Conservation (phyloP, 1,140 invertebrate genomes). For the Temnothorax longispinosus region DNA sequence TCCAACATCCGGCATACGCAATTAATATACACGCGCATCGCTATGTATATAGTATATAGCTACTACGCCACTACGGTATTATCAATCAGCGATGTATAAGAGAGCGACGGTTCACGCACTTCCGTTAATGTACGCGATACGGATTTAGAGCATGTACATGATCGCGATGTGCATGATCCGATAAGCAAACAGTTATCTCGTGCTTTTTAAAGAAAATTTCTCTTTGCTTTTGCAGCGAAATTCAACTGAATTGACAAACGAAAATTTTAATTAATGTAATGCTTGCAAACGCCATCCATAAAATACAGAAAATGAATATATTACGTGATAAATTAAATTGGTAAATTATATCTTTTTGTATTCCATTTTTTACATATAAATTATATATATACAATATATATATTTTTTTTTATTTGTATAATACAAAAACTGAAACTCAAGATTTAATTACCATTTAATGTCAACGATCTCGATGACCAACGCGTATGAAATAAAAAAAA, state of each 20-base stretch:
- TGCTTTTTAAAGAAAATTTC: not conserved
- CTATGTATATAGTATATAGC: not conserved
- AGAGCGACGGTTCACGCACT: conserved; percentile 71
- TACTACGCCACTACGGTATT: conserved; percentile 54
- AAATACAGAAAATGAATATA: not conserved
- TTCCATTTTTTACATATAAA: not conserved
- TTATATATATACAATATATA: no score
- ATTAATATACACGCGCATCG: conserved; percentile 66
- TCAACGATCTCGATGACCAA: not conserved
- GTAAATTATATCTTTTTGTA: no score
- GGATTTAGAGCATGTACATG: conserved; percentile 65
- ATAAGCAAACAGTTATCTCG: conserved; percentile 41
- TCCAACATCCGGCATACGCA: conserved; percentile 68
- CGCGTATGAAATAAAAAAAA: not conserved
- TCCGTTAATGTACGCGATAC: conserved; percentile 66
- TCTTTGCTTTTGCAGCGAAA: not conserved
- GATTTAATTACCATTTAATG: not conserved
- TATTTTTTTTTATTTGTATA: not conserved
- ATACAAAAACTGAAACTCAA: not conserved
- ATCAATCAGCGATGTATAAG: conserved; percentile 67
- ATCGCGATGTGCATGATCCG: conserved; percentile 47
- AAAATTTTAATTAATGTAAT: not conserved
- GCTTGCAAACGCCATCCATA: not conserved
- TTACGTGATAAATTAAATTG: no score
- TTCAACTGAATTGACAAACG: not conserved